phyloP scores from a whole-genome alignment of 2,113 vertebrate species.

The Choloepus hoffmanni region DNA sequence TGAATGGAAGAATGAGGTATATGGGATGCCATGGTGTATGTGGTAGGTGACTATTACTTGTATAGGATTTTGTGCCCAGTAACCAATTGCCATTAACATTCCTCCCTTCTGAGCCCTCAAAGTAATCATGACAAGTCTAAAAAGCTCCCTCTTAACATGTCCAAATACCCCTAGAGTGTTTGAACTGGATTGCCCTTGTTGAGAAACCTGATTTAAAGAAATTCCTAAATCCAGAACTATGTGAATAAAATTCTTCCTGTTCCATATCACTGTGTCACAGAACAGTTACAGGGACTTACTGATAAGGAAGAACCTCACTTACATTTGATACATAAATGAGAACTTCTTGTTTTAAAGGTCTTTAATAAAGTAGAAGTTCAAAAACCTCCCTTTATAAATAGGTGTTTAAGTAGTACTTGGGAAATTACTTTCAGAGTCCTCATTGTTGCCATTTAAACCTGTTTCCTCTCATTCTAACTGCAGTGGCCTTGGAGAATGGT shows the following conservation, averaged over 20 bases:
- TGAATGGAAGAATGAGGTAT: not conserved
- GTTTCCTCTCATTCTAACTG: conserved; percentile 32
- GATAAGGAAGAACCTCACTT: conserved; percentile 8
- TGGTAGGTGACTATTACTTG: not conserved
- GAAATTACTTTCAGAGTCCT: not conserved
- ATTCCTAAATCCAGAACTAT: not conserved
- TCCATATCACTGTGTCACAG: not conserved
- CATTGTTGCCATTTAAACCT: conserved; percentile 28
- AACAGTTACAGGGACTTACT: not conserved
- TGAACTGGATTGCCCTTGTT: not conserved
- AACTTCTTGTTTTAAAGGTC: conserved; percentile 30
- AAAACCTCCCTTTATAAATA: not conserved
- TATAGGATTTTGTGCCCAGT: not conserved
- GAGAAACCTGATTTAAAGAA: conserved; percentile 18
- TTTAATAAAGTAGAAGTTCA: conserved; percentile 30
- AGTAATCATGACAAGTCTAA: not conserved
- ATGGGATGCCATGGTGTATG: not conserved
- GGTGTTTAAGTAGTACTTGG: not conserved
- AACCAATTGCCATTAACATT: not conserved
- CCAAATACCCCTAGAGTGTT: not conserved
- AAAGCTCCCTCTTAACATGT: not conserved
- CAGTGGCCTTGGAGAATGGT: not conserved
- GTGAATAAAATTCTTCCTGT: conserved; percentile 12
- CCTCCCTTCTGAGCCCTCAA: not conserved
- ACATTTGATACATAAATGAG: not conserved